These are phyloP conservation scores for Candidula unifasciata DNA, from an alignment of 2,888 invertebrate genomes.

Conservation along the genomic window DNA sequence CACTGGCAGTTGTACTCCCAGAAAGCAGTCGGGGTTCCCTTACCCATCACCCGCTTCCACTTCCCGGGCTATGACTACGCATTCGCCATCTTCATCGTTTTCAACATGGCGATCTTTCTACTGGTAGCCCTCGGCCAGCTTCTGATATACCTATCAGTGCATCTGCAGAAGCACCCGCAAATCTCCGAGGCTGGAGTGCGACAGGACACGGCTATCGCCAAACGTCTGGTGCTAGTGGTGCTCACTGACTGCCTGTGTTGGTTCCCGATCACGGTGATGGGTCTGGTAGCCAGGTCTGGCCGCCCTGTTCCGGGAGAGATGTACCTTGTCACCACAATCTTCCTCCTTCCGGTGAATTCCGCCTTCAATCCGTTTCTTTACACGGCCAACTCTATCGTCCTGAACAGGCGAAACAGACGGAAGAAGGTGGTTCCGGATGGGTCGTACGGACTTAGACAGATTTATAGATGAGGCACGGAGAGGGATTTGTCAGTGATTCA, in stretches of 20 bases:
- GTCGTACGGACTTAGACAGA: slow-evolving; percentile 1
- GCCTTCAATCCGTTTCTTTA: slow-evolving; percentile 79
- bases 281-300: slow-evolving; percentile 43
- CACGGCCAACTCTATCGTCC: slow-evolving; percentile 49
- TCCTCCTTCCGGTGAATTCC: slow-evolving; percentile 80
- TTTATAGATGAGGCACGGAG: neutral
- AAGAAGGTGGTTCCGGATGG: slow-evolving; percentile 3
- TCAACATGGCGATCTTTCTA: slow-evolving; percentile 51
- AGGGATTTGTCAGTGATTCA: neutral
- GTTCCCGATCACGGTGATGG: slow-evolving; percentile 53
- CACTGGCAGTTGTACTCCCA: slow-evolving; percentile 54
- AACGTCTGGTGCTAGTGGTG: slow-evolving; percentile 44
- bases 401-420: slow-evolving; percentile 30
- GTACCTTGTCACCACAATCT: slow-evolving; percentile 67
- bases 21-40: slow-evolving; percentile 52
- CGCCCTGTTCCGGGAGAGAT: slow-evolving; percentile 47
- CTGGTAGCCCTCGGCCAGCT: slow-evolving; percentile 49
- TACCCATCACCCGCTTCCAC: slow-evolving; percentile 48
- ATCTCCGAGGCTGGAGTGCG: neutral
- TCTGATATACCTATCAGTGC: slow-evolving; percentile 51
- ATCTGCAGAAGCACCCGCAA: slow-evolving; percentile 31
- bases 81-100: slow-evolving; percentile 49
- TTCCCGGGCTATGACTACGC: slow-evolving; percentile 50
- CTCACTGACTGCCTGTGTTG: slow-evolving; percentile 52
- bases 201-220: slow-evolving; percentile 46